Base-by-base conservation (phyloP, 2,888 invertebrate genomes). In the Dusona sp. region DNA sequence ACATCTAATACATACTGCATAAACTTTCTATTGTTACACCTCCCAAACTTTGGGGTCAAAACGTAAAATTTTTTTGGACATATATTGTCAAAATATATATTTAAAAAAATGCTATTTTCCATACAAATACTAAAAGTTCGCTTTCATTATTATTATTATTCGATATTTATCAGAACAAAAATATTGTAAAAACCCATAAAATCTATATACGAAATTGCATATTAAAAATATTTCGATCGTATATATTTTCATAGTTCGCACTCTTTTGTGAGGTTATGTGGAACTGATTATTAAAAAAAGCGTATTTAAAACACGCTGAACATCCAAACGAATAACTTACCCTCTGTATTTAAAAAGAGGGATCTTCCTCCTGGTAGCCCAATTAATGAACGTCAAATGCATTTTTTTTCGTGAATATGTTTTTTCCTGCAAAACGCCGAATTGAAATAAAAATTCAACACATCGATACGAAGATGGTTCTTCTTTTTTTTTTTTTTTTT, bases 321-420 rank as follows among this genome's bases (percentile, higher is more conserved):
- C 19, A 33, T 29, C 16, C 22, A 1, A 29, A 25, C 1, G 1
- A 42, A 22, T 11, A 65, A 75, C 84, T 78, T 48, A 89, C 89
- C 89, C 89, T 79, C 88, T 81, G 67, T 19, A 89, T 0, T 22
- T 19, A 38, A 81, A 83, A 19, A 68, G 82, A 22, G 67, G 65
- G 57, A 80, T 75, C 61, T 22, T 67, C 61, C 75, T 86, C 25
- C 64, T 73, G n/a, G 72, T 70, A 9, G 78, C 79, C 22, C 64
- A 77, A 42, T 73, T 64, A 2, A 75, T 42, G 6, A 81, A 19
- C 36, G 81, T 78, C 54, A 86, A 78, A 73, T 33, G 73, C 86
- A 86, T 86, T 51, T 77, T 65, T 54, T 9, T 19, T 9, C 36
- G 57, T 73, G 72, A 42, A 54, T 54, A 6, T 29, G 61, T 45